Conservation (phyloP, 2,888 invertebrate genomes). For the Cantharis rustica region DNA sequence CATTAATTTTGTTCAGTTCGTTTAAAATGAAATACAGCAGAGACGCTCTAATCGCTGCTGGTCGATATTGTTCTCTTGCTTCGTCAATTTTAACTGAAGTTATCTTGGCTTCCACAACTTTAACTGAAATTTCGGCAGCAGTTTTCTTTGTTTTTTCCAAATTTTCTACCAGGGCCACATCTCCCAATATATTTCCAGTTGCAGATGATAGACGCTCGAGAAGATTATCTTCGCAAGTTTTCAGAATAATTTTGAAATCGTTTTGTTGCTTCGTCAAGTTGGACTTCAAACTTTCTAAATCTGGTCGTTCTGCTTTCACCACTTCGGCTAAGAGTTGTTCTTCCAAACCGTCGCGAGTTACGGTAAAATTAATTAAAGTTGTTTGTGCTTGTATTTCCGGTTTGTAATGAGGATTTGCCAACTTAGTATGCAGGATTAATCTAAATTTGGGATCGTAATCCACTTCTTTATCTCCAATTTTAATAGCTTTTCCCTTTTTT, state of each 20-base stretch:
- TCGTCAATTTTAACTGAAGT: constrained; percentile 89
- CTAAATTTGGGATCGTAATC: constrained; percentile 84
- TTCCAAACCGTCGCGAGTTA: constrained; percentile 88
- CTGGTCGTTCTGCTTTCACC: constrained; percentile 90
- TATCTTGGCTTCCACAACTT: constrained; percentile 87
- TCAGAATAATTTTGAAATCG: constrained; percentile 90
- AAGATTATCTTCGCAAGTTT: constrained; percentile 89
- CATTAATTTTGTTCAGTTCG: constrained; percentile 89
- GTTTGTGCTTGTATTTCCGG: constrained; percentile 97
- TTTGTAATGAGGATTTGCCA: constrained; percentile 95
- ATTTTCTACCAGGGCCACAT: constrained; percentile 88
- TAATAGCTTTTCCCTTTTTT: constrained; percentile 79
- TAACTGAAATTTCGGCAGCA: constrained; percentile 85
- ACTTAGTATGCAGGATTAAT: constrained; percentile 87
- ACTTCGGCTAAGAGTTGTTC: constrained; percentile 93
- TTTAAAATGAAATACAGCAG: constrained; percentile 92
- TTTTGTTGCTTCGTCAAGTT: constrained; percentile 91
- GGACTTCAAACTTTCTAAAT: constrained; percentile 81
- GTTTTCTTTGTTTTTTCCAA: constrained; percentile 92
- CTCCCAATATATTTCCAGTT: constrained; percentile 89
- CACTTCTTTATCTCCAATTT: constrained; percentile 92
- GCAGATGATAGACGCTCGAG: constrained; percentile 86
- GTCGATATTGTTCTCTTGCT: constrained; percentile 85
- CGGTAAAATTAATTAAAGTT: constrained; percentile 93
- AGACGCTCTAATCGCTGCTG: constrained; percentile 85